Percentiles rank a stretch among this genome's conserved stretches.
Evolutionary conservation across 1,140 invertebrate genomes (phyloP).

Genomic region (Pogonomyrmex californicus): DNA sequence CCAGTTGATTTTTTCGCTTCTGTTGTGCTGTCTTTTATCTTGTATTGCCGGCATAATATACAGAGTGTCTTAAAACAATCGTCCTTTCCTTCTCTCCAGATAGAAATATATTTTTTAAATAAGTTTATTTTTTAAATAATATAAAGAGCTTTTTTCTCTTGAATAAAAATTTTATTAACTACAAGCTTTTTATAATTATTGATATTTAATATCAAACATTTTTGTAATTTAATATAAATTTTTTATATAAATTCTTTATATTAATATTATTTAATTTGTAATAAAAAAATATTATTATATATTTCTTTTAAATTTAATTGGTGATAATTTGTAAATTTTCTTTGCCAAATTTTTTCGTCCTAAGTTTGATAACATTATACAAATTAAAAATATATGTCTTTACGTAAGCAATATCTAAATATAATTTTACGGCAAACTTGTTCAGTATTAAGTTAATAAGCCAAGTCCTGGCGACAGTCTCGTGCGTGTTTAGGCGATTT

Average conservation of each 20-base stretch:
- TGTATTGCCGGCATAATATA: constrained; percentile 31
- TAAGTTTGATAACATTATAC: not conserved
- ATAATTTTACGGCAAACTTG: not conserved
- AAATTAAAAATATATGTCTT: not conserved
- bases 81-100: not conserved
- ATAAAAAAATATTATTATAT: not conserved
- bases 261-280: not conserved
- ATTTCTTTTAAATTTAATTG: not conserved
- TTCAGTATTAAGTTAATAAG: not conserved
- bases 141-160: not conserved
- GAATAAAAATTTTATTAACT: not conserved
- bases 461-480: not conserved
- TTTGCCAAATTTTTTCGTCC: not conserved
- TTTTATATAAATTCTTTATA: too few relatives aligned
- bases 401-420: not conserved
- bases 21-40: constrained; percentile 50
- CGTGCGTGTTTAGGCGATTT: constrained; percentile 13
- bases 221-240: not conserved
- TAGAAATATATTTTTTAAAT: not conserved
- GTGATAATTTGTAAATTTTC: not conserved
- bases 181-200: not conserved
- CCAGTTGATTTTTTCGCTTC: constrained; percentile 51
- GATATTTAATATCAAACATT: not conserved
- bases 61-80: constrained; percentile 45
- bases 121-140: constrained; percentile 3